These are phyloP conservation scores for Apus apus DNA, from an alignment of 2,113 vertebrate genomes.

Conservation along the genomic window DNA sequence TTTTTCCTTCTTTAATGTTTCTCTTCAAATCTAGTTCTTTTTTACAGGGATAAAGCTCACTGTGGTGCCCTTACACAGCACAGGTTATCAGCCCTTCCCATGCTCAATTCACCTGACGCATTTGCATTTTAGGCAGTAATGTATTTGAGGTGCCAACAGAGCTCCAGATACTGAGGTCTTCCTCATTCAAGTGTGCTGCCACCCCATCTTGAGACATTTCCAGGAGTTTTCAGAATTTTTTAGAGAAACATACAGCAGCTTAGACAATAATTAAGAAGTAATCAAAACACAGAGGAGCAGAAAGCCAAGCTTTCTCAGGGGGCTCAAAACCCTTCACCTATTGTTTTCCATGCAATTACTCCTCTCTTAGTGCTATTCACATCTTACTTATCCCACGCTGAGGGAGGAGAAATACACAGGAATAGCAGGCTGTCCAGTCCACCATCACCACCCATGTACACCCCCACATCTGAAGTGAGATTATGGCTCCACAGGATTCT, in stretches of 20 bases:
- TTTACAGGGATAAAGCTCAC: neutral
- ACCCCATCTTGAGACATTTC: neutral
- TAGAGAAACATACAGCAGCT: neutral
- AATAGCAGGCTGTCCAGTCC: neutral
- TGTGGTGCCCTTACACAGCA: neutral
- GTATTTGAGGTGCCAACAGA: neutral
- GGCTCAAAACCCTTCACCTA: neutral
- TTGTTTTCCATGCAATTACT: neutral
- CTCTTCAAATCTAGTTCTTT: neutral
- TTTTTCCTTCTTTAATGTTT: neutral
- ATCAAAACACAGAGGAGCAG: neutral
- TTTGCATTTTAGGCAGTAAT: neutral
- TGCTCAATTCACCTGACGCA: neutral
- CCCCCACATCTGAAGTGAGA: neutral
- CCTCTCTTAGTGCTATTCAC: neutral
- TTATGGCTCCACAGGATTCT: neutral
- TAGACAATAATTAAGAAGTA: neutral
- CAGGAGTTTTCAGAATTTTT: neutral
- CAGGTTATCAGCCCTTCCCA: neutral
- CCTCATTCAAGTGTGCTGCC: neutral
- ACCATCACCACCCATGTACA: neutral
- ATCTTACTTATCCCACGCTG: neutral
- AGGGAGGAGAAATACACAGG: neutral
- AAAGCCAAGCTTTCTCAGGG: neutral
- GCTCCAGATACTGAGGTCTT: neutral